Evolutionary conservation across 1,140 invertebrate species (phyloP).

Genomic region (Ceratosolen solmsi): DNA sequence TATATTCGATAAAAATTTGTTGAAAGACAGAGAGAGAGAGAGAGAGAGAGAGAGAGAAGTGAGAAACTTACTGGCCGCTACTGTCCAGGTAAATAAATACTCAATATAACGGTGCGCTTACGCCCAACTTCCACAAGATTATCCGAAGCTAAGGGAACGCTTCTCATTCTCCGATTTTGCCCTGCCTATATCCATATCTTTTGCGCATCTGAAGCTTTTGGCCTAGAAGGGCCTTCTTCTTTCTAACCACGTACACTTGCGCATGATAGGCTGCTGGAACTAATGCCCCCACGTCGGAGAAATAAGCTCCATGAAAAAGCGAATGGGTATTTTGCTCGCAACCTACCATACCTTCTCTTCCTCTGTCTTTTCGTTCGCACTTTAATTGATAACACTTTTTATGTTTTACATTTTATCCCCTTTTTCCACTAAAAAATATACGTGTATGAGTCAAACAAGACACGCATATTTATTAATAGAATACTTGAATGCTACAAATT

Average conservation of each 20-base stretch:
- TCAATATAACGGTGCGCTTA: conserved; percentile 47
- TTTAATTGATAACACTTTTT: too few relatives aligned
- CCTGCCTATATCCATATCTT: not conserved
- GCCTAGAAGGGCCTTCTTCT: conserved; percentile 10
- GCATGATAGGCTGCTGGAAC: not conserved
- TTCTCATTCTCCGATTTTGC: not conserved
- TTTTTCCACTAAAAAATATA: too few relatives aligned
- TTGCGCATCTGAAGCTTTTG: not conserved
- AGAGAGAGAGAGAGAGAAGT: not conserved
- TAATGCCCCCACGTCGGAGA: not conserved
- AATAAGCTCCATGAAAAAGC: conserved; percentile 11
- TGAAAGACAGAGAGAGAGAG: too few relatives aligned
- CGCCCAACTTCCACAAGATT: conserved; percentile 45
- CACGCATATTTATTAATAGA: too few relatives aligned
- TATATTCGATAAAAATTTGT: too few relatives aligned
- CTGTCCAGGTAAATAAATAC: conserved; percentile 50
- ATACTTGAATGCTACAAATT: too few relatives aligned
- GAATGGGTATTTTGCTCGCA: conserved; percentile 1
- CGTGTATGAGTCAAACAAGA: too few relatives aligned
- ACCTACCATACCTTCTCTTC: too few relatives aligned
- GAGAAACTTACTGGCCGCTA: not conserved
- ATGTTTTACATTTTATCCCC: too few relatives aligned
- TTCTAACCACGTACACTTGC: not conserved
- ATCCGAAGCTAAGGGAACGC: conserved; percentile 14
- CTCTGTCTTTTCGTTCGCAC: not conserved